Evolutionary conservation across 2,113 vertebrate genomes (phyloP), one percentile per base, ranked within the genome.

Genomic region (Eulemur rufifrons): DNA sequence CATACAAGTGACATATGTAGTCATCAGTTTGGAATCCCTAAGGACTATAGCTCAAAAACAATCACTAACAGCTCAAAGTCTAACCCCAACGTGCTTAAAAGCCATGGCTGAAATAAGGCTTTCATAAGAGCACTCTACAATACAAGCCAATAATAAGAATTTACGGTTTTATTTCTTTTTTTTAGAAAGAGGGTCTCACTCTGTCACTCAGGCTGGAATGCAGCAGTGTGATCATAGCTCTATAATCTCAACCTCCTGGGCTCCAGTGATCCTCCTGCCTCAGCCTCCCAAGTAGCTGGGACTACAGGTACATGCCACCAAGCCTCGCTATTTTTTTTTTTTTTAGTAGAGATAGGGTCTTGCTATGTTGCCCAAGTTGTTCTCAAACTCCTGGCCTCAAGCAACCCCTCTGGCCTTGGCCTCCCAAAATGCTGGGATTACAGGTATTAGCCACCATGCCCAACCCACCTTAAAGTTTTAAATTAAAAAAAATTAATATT

Each of bases 31-130:
- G 81, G 37, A 96, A 96, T 66, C 54, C 63, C 47, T n/a, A 86
- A 45, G 9, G 76, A 83, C 42, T 71, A 77, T 6, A 13, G 68
- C 6, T 83, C 85, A 74, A 69, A 50, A 76, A 47, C 37, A 17
- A 89, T 94, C 13, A 8, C 66, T 61, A 91, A 76, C 52, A 87
- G 76, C 88, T 95, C 80, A 74, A 86, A 88, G n/a, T 82, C 39
- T 93, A 68, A 89, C 78, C 52, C 87, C 66, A 76, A 92, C 63
- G 39, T 64, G 20, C 84, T 85, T 91, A 8, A 94, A 59, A 95
- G 54, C 11, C 42, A 84, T 56, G 3, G 4, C 11, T 20, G 17
- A 87, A 68, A 2, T 11, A 76, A 73, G 69, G 21, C 21, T 92
- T 77, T 86, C 29, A 2, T 45, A 73, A 89, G 21, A 29, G 69